Percentiles rank a stretch among this genome's conserved stretches.
Conservation (phyloP, 2,113 vertebrate genomes). For the Oreocharis arfaki region DNA sequence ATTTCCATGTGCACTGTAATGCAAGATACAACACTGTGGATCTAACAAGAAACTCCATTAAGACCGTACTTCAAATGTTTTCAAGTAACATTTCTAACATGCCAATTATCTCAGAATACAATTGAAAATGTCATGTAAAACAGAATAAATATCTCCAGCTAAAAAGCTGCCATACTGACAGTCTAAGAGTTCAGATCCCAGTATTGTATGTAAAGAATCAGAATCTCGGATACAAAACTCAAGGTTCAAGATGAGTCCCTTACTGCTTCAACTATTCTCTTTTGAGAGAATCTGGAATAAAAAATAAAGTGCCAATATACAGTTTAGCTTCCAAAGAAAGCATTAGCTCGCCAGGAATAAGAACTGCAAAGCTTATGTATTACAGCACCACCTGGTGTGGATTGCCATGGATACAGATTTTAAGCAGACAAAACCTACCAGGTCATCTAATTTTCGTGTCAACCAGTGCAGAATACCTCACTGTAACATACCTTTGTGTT, state of each 20-base stretch:
- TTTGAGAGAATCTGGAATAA: background rate
- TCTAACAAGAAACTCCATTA: background rate
- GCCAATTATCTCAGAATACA: background rate
- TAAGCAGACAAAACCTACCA: background rate
- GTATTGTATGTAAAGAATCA: background rate
- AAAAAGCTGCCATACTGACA: background rate
- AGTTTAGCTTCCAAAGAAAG: background rate
- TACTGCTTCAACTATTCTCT: background rate
- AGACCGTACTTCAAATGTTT: background rate
- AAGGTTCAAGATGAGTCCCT: background rate
- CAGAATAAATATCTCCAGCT: background rate
- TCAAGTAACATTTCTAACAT: background rate
- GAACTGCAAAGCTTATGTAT: background rate
- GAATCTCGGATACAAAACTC: background rate
- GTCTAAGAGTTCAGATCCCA: background rate
- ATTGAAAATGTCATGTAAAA: background rate
- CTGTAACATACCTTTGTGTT: background rate
- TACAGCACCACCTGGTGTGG: slow-evolving; percentile 49
- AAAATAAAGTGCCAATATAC: background rate
- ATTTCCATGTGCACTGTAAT: background rate
- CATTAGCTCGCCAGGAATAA: background rate
- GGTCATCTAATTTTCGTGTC: background rate
- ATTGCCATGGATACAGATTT: background rate
- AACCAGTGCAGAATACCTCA: background rate
- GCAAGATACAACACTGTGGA: background rate